Evolutionary conservation across 2,113 vertebrate species (phyloP).

Genomic region (Triplophysa dalaica): DNA sequence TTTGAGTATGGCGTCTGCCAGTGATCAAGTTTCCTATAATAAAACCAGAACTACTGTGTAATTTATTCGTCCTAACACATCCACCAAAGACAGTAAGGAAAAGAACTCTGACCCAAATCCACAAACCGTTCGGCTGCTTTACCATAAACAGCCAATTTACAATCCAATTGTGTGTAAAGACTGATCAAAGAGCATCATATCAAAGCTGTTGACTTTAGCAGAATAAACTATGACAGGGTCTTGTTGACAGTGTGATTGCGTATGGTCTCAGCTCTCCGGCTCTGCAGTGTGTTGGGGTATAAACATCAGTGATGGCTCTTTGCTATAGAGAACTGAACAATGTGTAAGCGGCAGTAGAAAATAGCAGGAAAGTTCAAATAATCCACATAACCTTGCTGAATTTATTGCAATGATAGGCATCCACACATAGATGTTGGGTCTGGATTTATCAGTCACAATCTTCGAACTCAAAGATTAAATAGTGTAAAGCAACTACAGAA

Average conservation of each 20-base stretch:
- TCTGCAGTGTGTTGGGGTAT: constrained; percentile 8
- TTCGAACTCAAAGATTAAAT: too few relatives aligned
- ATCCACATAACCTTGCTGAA: background rate
- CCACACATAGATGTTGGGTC: background rate
- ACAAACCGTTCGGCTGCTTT: constrained; percentile 37
- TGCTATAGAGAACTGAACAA: background rate
- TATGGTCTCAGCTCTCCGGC: constrained; percentile 26
- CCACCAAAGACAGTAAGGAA: constrained; percentile 23
- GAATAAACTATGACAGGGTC: background rate
- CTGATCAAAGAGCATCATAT: constrained; percentile 14
- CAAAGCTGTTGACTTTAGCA: constrained; percentile 20
- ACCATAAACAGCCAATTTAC: constrained; percentile 21
- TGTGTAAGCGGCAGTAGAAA: background rate
- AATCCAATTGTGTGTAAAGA: constrained; percentile 37
- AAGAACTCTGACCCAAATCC: constrained; percentile 44
- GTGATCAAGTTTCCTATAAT: constrained; percentile 43
- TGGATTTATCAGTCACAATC: too few relatives aligned
- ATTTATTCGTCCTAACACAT: constrained; percentile 47
- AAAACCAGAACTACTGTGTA: constrained; percentile 47
- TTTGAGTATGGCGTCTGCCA: constrained; percentile 3
- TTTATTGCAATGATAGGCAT: background rate
- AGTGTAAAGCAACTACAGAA: too few relatives aligned
- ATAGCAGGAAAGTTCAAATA: background rate
- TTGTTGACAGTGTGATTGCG: constrained; percentile 6
- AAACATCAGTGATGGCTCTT: constrained; percentile 24